These are phyloP conservation scores for Eupithecia dodoneata DNA, from an alignment of 2,888 invertebrate genomes.

Conservation along the genomic window DNA sequence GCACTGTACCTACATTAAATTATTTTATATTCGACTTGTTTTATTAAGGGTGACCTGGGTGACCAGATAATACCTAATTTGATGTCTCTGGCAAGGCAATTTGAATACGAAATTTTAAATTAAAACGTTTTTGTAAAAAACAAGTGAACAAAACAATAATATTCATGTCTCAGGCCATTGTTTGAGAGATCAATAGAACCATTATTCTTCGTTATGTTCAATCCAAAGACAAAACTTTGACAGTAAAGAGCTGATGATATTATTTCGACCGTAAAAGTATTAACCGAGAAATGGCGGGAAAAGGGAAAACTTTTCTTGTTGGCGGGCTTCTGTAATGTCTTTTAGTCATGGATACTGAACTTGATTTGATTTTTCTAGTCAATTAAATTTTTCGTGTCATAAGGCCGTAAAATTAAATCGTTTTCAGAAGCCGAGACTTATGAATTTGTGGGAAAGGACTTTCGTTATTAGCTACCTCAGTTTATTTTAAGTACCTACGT, in stretches of 20 bases:
- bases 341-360: conserved; percentile 29
- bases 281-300: conserved; percentile 25
- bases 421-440: neutral
- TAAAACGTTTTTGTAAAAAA: neutral
- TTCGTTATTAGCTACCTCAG: neutral
- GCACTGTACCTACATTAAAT: neutral
- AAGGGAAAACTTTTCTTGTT: conserved; percentile 32
- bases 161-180: conserved; percentile 2
- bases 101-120: neutral
- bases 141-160: conserved; percentile 2
- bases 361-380: conserved; percentile 29
- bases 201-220: conserved; percentile 21
- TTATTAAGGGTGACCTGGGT: neutral
- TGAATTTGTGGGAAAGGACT: neutral
- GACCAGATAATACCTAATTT: neutral
- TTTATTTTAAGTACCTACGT: neutral
- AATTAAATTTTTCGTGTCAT: conserved; percentile 31
- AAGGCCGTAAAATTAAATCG: conserved; percentile 16
- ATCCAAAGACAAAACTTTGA: conserved; percentile 44
- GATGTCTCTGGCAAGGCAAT: neutral
- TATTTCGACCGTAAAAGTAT: conserved; percentile 45
- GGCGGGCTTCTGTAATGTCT: conserved; percentile 22
- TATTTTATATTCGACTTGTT: neutral
- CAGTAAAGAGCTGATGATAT: conserved; percentile 42
- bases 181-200: conserved; percentile 22